Base-by-base conservation (phyloP, 2,888 invertebrate species). In the Euclidia mi region DNA sequence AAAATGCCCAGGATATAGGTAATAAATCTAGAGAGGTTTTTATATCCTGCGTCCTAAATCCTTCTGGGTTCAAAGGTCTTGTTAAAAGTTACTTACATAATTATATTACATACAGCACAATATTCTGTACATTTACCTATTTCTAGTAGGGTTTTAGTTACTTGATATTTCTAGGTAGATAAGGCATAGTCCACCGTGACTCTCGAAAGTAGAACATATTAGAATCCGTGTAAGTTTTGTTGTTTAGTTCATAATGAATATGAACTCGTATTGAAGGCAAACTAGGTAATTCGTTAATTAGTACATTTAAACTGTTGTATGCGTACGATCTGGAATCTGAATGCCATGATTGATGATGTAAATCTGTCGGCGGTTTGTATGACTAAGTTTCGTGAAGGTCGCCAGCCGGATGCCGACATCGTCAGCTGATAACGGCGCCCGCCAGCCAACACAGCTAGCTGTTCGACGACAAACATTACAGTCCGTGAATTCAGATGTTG, bases 341-440 rank as follows among this genome's bases (percentile, higher is more conserved):
- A 69, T 58, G 66, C 66, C 64, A 76, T 79, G 81, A 82, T 83
- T 84, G 81, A 82, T 82, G 79, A 83, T 81, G 82, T 78, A 82
- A 86, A 81, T 79, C 79, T 81, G 82, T 79, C 79, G 74, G 63
- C 42, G 60, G 71, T 71, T 78, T 66, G 78, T 78, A 79, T 89
- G 90, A 91, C 82, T 90, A 80, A 76, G 72, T 76, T 75, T 60
- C 55, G 63, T 75, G 87, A 88, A 89, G 88, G 90, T 74, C 88
- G 76, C 64, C 58, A 64, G 79, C 82, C 87, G 88, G 87, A 88
- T 84, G 76, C 82, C 80, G 76, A 34, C 73, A 74, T 74, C 82
- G 79, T 72, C 81, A 80, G 74, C 82, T 86, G 90, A 90, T 91
- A 90, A 87, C 83, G 69, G 52, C 57, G 68, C 69, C 65, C 57